These are phyloP conservation scores for Amphimallon solstitiale DNA, from an alignment of 2,888 invertebrate species.

Conservation along the genomic window DNA sequence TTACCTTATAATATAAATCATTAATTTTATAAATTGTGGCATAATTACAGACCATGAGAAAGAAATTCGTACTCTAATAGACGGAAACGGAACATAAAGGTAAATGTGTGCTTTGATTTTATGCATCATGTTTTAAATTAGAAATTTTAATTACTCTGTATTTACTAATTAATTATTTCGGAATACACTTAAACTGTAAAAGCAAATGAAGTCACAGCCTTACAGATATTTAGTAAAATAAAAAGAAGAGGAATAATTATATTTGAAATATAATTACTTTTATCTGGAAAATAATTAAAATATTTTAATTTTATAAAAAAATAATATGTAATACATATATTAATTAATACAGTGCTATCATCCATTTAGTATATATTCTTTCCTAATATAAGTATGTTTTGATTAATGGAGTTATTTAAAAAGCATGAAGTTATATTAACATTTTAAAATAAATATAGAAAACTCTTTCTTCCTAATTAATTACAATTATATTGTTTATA, in stretches of 20 bases:
- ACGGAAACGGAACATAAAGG: conserved; percentile 17
- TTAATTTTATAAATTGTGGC: conserved; percentile 17
- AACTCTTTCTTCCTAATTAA: no score
- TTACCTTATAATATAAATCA: conserved; percentile 14
- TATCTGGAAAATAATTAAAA: background rate
- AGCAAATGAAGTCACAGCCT: no score
- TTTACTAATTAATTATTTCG: conserved; percentile 1
- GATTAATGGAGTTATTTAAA: no score
- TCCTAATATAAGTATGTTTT: no score
- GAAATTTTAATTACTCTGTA: conserved; percentile 9
- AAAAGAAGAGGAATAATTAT: conserved; percentile 2
- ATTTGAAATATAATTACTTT: background rate
- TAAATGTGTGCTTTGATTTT: background rate
- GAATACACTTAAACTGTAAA: background rate
- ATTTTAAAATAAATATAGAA: no score
- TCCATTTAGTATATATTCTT: background rate
- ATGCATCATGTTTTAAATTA: background rate
- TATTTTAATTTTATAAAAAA: background rate
- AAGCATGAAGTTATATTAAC: no score
- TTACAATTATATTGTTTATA: no score
- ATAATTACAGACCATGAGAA: conserved; percentile 15
- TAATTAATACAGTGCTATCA: background rate
- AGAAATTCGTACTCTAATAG: background rate
- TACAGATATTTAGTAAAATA: background rate
- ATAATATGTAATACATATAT: background rate